These are phyloP conservation scores for Pantelozetes paolii DNA, from an alignment of 2,888 invertebrate genomes.

Conservation along the genomic window DNA sequence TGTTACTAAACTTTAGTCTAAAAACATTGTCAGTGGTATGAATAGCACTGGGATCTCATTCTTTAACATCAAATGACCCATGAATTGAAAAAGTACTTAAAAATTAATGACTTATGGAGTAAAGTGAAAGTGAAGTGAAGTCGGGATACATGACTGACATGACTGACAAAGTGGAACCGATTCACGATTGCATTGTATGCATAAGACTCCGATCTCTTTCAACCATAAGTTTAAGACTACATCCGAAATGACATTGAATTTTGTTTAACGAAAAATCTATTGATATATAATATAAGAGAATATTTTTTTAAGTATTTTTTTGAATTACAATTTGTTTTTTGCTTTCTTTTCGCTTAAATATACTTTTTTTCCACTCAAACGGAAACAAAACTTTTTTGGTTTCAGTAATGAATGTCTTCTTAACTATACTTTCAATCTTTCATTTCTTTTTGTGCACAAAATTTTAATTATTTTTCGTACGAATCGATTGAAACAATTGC, in stretches of 20 bases:
- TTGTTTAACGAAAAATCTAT: not conserved
- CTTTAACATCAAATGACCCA: slow-evolving; percentile 5
- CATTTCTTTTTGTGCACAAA: not conserved
- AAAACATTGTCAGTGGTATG: not conserved
- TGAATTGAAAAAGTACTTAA: not conserved
- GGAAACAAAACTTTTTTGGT: not conserved
- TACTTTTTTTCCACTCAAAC: not conserved
- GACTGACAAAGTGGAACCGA: slow-evolving; percentile 27
- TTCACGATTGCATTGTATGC: slow-evolving; percentile 10
- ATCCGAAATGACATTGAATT: slow-evolving; percentile 5
- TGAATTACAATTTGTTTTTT: slow-evolving; percentile 18
- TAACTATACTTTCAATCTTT: not conserved
- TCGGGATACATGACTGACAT: slow-evolving; percentile 13
- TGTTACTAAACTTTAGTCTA: not conserved
- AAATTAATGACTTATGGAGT: slow-evolving; percentile 25
- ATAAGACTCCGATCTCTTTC: not conserved
- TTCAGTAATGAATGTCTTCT: slow-evolving; percentile 5
- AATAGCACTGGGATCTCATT: not conserved
- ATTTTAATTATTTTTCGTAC: not conserved
- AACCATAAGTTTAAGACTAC: slow-evolving; percentile 5
- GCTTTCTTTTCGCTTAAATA: not conserved
- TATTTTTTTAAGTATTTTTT: not conserved
- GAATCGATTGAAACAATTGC: not conserved
- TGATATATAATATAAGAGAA: not conserved
- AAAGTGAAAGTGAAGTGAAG: slow-evolving; percentile 3